These are phyloP conservation scores for Cygnus olor DNA, from an alignment of 2,797 vertebrate species.

Conservation along the genomic window DNA sequence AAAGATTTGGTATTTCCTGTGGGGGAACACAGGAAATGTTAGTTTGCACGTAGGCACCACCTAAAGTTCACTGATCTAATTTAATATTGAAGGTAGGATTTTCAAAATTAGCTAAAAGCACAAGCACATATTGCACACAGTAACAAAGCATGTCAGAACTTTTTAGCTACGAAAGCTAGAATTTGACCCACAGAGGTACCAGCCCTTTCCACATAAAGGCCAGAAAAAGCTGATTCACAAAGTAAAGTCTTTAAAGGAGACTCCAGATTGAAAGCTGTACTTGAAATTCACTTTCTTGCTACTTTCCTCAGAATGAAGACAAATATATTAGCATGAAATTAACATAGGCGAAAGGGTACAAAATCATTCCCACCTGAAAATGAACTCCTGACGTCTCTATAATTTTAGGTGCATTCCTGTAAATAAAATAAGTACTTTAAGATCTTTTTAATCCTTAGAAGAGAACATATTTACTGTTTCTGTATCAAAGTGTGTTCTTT, in stretches of 20 bases:
- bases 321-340: not conserved
- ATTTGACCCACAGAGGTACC: not conserved
- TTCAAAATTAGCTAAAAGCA: not conserved
- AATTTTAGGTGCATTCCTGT: conserved; percentile 90
- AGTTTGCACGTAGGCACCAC: not conserved
- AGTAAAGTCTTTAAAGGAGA: not conserved
- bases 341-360: not conserved
- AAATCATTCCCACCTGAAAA: conserved; percentile 89
- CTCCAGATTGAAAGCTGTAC: not conserved
- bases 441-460: not conserved
- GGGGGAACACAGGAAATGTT: not conserved
- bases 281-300: not conserved
- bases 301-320: not conserved
- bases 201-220: not conserved
- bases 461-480: not conserved
- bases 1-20: not conserved
- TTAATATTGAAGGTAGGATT: not conserved
- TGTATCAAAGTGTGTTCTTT: not conserved
- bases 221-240: not conserved
- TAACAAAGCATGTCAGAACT: not conserved
- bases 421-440: conserved; percentile 42
- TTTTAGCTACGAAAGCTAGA: not conserved
- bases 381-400: conserved; percentile 97
- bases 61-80: not conserved
- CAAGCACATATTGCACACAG: not conserved